Percentiles rank a stretch among this genome's conserved stretches.
phyloP scores from a whole-genome alignment of 2,113 vertebrate species.

The human (Homo sapiens) region DNA sequence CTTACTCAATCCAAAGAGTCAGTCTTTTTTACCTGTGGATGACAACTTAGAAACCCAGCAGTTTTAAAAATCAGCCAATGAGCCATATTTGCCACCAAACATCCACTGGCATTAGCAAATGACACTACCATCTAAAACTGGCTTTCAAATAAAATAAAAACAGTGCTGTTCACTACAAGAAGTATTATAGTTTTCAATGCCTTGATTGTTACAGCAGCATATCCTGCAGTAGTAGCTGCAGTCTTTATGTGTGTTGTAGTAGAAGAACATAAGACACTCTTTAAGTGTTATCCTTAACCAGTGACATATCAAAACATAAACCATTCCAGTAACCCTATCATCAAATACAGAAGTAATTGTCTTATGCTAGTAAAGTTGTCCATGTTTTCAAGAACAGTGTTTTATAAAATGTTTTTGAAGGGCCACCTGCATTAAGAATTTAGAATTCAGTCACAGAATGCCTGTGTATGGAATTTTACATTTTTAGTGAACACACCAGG shows the following conservation, averaged over 20 bases:
- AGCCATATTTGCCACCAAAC: background rate
- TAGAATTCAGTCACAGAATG: background rate
- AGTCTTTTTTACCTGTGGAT: background rate
- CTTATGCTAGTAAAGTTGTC: background rate
- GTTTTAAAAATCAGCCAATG: background rate
- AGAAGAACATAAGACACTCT: background rate
- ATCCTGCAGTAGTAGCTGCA: background rate
- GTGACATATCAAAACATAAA: background rate
- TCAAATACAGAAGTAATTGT: background rate
- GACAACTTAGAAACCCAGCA: background rate
- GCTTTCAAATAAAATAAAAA: background rate
- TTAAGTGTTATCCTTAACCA: background rate
- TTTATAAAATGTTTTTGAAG: background rate
- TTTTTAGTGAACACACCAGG: background rate
- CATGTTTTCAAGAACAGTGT: background rate
- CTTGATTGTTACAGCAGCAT: background rate
- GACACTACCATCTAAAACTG: background rate
- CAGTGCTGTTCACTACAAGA: background rate
- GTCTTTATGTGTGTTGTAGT: background rate
- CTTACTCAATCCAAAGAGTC: background rate
- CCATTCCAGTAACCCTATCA: too few relatives aligned
- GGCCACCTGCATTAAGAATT: background rate
- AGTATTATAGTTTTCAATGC: background rate
- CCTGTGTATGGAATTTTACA: background rate
- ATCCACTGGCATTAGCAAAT: background rate